Evolutionary conservation across 2,797 vertebrate species (phyloP), one percentile per base, ranked within the genome.

Genomic region (Taenioides sp.): DNA sequence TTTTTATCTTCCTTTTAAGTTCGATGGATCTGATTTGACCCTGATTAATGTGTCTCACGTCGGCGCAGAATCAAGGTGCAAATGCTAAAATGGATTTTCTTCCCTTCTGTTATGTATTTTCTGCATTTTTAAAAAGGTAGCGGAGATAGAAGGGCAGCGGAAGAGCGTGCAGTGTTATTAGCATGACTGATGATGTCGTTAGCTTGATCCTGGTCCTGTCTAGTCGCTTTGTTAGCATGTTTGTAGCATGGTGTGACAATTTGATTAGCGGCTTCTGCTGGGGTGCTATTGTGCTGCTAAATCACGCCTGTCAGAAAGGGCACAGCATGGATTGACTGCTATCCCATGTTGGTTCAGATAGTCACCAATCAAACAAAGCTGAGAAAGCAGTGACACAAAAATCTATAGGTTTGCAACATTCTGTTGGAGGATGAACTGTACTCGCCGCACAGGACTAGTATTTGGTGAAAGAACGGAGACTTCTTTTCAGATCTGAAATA

Each of bases 151-250:
- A 81, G 84, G 66, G 74, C 80, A 82, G 63, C 12, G 2, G 61
- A 34, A 88, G 80, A 76, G 69, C 72, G 43, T 1, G 65, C 67
- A 23, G 54, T 1, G 68, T 76, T 79, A 80, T 89, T 87, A 90
- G 73, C 82, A 80, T 83, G 88, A 91, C 83, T 72, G 86, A 90
- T 90, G 87, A 84, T 80, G 80, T 88, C 73, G 47, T 89, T 84
- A 82, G 76, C 37, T 54, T 77, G 76, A 84, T 84, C 76, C 74
- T 43, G 50, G 79, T 72, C 81, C 77, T 47, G 85, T 85, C 80
- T 82, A 61, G 63, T 34, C 12, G n/a, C 64, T 28, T 75, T 81
- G 80, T 87, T 88, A 86, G 83, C 87, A 87, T 87, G 88, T 91
- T 90, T 77, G 84, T 40, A 23, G 63, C 65, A 17, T 7, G 31